Percentiles rank a stretch among this genome's conserved stretches.
Evolutionary conservation across 2,888 invertebrate species (phyloP).

Genomic region (Helleia helle): DNA sequence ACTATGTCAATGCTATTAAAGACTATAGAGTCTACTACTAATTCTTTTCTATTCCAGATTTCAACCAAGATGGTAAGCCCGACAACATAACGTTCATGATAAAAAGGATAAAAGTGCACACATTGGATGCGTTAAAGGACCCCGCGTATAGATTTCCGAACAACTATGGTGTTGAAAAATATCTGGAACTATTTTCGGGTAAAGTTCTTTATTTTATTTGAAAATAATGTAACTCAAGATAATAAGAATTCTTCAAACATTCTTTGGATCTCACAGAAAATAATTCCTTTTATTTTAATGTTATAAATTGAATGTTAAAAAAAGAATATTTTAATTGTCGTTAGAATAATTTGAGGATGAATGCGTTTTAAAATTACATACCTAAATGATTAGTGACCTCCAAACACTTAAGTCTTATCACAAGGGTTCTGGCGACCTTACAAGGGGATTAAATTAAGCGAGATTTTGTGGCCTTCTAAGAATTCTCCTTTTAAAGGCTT

Average conservation of each 20-base stretch:
- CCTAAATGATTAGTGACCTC: too few relatives aligned
- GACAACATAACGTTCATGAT: constrained; percentile 97
- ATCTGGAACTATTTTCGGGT: constrained; percentile 97
- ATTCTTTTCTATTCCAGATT: constrained; percentile 81
- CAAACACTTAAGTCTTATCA: neutral
- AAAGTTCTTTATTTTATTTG: too few relatives aligned
- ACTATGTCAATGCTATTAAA: too few relatives aligned
- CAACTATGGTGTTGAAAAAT: constrained; percentile 98
- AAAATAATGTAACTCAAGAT: too few relatives aligned
- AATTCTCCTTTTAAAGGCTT: neutral
- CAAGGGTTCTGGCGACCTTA: neutral
- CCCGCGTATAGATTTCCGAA: constrained; percentile 91
- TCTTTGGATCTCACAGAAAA: too few relatives aligned
- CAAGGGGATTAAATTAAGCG: neutral
- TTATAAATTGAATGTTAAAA: too few relatives aligned
- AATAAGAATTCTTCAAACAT: too few relatives aligned
- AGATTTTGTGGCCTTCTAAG: neutral
- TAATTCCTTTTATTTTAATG: too few relatives aligned
- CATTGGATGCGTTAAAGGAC: constrained; percentile 87
- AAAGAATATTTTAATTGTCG: too few relatives aligned
- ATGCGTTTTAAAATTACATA: too few relatives aligned
- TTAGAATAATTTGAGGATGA: too few relatives aligned
- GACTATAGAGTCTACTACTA: too few relatives aligned
- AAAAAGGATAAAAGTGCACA: constrained; percentile 95
- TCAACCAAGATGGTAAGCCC: constrained; percentile 92